phyloP scores from a whole-genome alignment of 2,797 vertebrate species.

The Enteromius thamalakanensis region DNA sequence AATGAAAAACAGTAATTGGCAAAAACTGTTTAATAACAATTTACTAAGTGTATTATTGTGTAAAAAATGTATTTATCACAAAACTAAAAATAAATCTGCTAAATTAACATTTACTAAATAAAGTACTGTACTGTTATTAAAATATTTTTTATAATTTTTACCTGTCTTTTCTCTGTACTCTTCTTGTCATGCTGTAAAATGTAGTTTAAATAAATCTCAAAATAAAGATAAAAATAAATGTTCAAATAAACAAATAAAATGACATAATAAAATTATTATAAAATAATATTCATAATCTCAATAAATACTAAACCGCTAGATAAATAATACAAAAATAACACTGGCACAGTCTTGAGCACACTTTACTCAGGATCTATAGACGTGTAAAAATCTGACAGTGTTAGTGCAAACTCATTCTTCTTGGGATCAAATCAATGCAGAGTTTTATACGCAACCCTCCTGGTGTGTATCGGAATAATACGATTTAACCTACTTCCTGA shows the following conservation, averaged over 20 bases:
- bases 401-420: neutral
- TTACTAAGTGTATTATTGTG: neutral
- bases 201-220: neutral
- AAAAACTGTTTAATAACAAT: neutral
- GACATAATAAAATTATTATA: too few relatives aligned
- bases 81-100: neutral
- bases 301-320: neutral
- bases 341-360: neutral
- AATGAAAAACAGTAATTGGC: neutral
- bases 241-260: neutral
- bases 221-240: neutral
- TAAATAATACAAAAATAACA: neutral
- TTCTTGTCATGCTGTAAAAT: too few relatives aligned
- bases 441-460: neutral
- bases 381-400: neutral
- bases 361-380: neutral
- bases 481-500: neutral
- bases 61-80: neutral
- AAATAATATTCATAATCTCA: neutral
- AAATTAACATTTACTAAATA: neutral
- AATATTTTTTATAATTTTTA: too few relatives aligned
- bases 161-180: too few relatives aligned
- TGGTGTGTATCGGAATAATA: neutral
- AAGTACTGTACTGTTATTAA: too few relatives aligned
- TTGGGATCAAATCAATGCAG: neutral